These are phyloP conservation scores for Anoncus sp. DNA, from an alignment of 2,888 invertebrate genomes.

Conservation along the genomic window DNA sequence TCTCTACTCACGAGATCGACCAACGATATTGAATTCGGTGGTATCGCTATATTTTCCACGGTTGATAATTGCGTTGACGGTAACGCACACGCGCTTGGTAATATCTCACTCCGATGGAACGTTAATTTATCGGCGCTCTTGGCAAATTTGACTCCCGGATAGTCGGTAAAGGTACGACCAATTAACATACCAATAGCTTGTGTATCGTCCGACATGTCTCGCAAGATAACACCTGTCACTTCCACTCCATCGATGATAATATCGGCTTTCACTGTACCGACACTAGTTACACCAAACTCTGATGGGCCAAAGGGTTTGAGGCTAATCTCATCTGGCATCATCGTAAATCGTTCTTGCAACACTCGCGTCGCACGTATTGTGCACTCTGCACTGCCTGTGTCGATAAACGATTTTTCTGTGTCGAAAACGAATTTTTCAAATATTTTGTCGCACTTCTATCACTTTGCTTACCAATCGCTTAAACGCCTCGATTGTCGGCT, in stretches of 20 bases:
- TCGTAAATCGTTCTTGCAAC: background rate
- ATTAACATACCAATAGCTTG: background rate
- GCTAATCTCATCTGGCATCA: background rate
- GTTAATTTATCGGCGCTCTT: background rate
- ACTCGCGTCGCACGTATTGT: constrained; percentile 28
- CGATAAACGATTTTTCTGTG: constrained; percentile 25
- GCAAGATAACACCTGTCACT: background rate
- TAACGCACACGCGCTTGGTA: too few relatives aligned
- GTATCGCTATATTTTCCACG: background rate
- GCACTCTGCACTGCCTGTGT: constrained; percentile 44
- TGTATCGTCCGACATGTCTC: background rate
- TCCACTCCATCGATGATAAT: background rate
- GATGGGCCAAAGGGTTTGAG: background rate
- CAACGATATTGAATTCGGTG: background rate
- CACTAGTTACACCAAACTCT: background rate
- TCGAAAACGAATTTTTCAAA: constrained; percentile 18
- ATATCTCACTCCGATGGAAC: background rate
- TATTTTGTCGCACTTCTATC: constrained; percentile 11
- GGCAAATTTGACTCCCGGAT: background rate
- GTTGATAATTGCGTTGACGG: too few relatives aligned
- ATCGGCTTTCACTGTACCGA: background rate
- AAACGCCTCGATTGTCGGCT: background rate
- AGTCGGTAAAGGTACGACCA: background rate
- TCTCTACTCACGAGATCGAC: background rate
- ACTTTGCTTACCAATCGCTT: background rate